phyloP scores from a whole-genome alignment of 2,797 vertebrate genomes.

The Schizothorax lantsangensis region DNA sequence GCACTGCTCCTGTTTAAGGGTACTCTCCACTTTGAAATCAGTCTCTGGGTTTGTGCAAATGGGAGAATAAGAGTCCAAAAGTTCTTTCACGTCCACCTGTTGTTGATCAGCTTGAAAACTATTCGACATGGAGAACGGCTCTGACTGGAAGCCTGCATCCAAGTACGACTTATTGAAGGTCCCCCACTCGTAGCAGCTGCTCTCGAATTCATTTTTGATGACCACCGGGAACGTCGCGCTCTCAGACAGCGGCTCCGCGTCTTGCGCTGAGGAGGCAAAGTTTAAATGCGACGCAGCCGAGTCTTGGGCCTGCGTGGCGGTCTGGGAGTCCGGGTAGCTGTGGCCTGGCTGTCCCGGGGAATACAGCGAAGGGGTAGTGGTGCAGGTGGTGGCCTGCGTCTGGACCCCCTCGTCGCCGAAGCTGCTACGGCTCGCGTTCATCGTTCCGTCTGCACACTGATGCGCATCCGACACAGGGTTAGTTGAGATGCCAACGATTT shows the following conservation, averaged over 20 bases:
- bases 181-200: slow-evolving; percentile 91
- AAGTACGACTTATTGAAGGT: slow-evolving; percentile 78
- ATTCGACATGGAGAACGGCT: slow-evolving; percentile 81
- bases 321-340: slow-evolving; percentile 77
- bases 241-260: slow-evolving; percentile 77
- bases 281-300: slow-evolving; percentile 76
- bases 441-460: slow-evolving; percentile 75
- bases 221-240: slow-evolving; percentile 83
- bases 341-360: slow-evolving; percentile 80
- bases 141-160: slow-evolving; percentile 81
- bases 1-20: slow-evolving; percentile 83
- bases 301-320: slow-evolving; percentile 73
- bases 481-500: slow-evolving; percentile 93
- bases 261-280: slow-evolving; percentile 69
- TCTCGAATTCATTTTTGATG: slow-evolving; percentile 90
- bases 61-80: slow-evolving; percentile 81
- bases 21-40: slow-evolving; percentile 82
- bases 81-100: slow-evolving; percentile 85
- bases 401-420: slow-evolving; percentile 75
- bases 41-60: slow-evolving; percentile 80
- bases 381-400: slow-evolving; percentile 82
- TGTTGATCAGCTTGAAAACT: slow-evolving; percentile 81
- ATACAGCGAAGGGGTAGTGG: slow-evolving; percentile 74
- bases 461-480: slow-evolving; percentile 85
- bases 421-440: slow-evolving; percentile 74